These are phyloP conservation scores for Drosophila sechellia DNA, from an alignment of 1,140 invertebrate species.

Conservation along the genomic window DNA sequence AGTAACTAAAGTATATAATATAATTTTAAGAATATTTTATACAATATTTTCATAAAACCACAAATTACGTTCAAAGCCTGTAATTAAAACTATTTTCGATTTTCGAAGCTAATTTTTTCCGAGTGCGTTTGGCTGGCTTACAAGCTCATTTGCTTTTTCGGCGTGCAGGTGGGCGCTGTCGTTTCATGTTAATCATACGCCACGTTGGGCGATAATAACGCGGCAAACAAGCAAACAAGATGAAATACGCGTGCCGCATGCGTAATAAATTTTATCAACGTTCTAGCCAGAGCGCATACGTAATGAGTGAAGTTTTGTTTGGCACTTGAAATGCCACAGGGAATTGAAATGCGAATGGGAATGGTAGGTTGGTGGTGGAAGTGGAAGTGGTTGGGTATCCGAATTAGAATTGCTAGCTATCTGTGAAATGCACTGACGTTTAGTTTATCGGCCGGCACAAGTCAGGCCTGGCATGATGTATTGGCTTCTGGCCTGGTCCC, in stretches of 20 bases:
- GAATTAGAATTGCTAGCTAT: conserved; percentile 44
- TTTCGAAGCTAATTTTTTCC: background rate
- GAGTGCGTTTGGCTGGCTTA: background rate
- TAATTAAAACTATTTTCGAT: background rate
- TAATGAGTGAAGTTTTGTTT: conserved; percentile 45
- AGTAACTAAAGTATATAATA: no score
- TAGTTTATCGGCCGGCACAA: conserved; percentile 40
- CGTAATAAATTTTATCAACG: conserved; percentile 77
- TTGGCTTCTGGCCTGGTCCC: conserved; percentile 12
- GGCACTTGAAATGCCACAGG: conserved; percentile 44
- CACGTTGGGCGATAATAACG: conserved; percentile 80
- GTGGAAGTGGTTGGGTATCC: background rate
- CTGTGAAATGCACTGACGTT: conserved; percentile 33
- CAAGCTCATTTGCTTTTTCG: background rate
- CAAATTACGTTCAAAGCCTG: no score
- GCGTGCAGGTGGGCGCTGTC: conserved; percentile 43
- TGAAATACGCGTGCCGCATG: conserved; percentile 80
- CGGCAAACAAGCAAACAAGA: conserved; percentile 82
- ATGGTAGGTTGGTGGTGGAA: no score
- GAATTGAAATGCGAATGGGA: conserved; percentile 31
- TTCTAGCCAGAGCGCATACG: conserved; percentile 16
- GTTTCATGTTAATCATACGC: conserved; percentile 83
- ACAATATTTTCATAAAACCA: no score
- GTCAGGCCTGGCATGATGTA: conserved; percentile 15
- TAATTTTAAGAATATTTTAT: no score